Evolutionary conservation across 2,797 vertebrate genomes (phyloP).

Genomic region (Neosalanx taihuensis): DNA sequence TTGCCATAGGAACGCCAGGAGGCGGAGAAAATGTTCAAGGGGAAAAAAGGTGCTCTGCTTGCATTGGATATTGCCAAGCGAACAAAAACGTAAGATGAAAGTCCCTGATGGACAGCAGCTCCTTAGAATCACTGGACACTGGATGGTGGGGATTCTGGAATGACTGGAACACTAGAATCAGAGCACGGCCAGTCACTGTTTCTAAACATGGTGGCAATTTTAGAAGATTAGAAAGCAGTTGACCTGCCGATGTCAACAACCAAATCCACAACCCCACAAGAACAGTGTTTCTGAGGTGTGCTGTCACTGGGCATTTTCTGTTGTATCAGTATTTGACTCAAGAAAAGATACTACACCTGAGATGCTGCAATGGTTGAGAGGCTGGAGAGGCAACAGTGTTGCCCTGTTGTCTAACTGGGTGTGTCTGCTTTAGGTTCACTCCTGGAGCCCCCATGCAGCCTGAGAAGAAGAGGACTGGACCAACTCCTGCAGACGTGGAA

Average conservation of each 20-base stretch:
- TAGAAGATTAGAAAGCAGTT: not conserved
- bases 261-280: slow-evolving; percentile 1
- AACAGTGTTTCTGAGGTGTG: slow-evolving; percentile 83
- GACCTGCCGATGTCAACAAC: slow-evolving; percentile 8
- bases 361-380: slow-evolving; percentile 86
- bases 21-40: slow-evolving; percentile 99
- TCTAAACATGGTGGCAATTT: not conserved
- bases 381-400: slow-evolving; percentile 68
- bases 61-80: slow-evolving; percentile 99
- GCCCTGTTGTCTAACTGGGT: not conserved
- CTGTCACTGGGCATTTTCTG: slow-evolving; percentile 67
- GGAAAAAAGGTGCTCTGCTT: slow-evolving; percentile 98
- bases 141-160: slow-evolving; percentile 34
- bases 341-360: slow-evolving; percentile 94
- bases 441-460: slow-evolving; percentile 84
- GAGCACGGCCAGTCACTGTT: not conserved
- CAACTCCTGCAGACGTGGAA: slow-evolving; percentile 89
- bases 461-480: slow-evolving; percentile 89
- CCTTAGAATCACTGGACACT: slow-evolving; percentile 83
- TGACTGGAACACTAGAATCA: not conserved
- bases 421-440: slow-evolving; percentile 74
- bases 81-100: slow-evolving; percentile 97
- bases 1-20: slow-evolving; percentile 96
- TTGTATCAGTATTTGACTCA: slow-evolving; percentile 84
- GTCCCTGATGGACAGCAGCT: slow-evolving; percentile 72